Percentiles rank a stretch among this genome's conserved stretches.
Conservation (phyloP, 1,140 invertebrate genomes). For the Macrosteles quadrilineatus region DNA sequence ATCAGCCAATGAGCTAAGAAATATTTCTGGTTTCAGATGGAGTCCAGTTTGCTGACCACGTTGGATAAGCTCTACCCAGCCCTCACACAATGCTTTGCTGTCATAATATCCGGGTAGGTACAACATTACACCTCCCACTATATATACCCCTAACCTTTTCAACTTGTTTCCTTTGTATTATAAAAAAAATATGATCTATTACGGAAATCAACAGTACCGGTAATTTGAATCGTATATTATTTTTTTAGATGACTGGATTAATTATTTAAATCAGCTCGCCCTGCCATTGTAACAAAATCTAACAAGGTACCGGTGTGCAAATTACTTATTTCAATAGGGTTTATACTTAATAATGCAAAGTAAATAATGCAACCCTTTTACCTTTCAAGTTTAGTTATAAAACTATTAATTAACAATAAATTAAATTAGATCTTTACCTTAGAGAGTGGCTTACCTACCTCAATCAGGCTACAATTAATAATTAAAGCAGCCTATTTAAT, state of each 20-base stretch:
- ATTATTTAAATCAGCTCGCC: not conserved
- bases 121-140: not conserved
- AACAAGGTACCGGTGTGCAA: not conserved
- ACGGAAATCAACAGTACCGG: not conserved
- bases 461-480: too few species aligned
- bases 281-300: not conserved
- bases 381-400: too few species aligned
- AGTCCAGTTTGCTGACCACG: slow-evolving; percentile 35
- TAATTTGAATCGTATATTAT: not conserved
- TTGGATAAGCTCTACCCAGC: slow-evolving; percentile 87
- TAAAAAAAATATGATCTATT: not conserved
- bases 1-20: not conserved
- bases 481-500: too few species aligned
- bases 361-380: too few species aligned
- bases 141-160: not conserved
- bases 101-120: slow-evolving; percentile 84
- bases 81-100: slow-evolving; percentile 86
- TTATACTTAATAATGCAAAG: too few species aligned
- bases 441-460: too few species aligned
- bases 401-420: too few species aligned
- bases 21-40: slow-evolving; percentile 10
- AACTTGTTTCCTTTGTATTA: not conserved
- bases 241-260: not conserved
- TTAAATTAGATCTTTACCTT: too few species aligned
- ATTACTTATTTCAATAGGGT: too few species aligned